Evolutionary conservation across 2,888 invertebrate species (phyloP).

Genomic region (Caradrina kadenii): DNA sequence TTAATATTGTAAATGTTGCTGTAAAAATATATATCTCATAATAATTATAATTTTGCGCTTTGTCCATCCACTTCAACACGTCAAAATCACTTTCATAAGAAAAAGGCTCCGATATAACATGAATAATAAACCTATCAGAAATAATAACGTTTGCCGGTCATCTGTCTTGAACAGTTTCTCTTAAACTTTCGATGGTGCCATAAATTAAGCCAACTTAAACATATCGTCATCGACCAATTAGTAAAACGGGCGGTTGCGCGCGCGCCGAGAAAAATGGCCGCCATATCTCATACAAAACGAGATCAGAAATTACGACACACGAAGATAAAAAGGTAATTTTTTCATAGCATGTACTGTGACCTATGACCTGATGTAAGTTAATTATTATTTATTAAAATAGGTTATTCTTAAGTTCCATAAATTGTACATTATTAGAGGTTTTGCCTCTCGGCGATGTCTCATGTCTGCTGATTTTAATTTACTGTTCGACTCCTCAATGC

Average conservation of each 20-base stretch:
- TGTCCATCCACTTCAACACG: background rate
- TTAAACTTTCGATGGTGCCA: conserved; percentile 60
- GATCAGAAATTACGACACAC: conserved; percentile 69
- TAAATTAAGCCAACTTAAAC: conserved; percentile 67
- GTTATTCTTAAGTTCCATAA: conserved; percentile 54
- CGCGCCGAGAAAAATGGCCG: conserved; percentile 73
- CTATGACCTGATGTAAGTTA: conserved; percentile 69
- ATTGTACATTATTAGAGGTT: conserved; percentile 52
- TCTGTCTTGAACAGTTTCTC: conserved; percentile 54
- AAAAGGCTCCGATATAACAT: conserved; percentile 15
- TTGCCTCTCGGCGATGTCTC: conserved; percentile 54
- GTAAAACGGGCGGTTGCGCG: conserved; percentile 66
- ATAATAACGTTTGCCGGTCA: conserved; percentile 58
- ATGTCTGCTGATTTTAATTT: conserved; percentile 61
- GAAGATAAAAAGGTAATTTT: conserved; percentile 46
- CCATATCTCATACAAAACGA: conserved; percentile 78
- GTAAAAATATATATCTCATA: too few species aligned
- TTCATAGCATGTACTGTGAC: conserved; percentile 62
- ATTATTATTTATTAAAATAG: conserved; percentile 62
- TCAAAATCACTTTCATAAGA: conserved; percentile 26
- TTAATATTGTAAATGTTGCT: too few species aligned
- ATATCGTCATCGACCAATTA: conserved; percentile 75
- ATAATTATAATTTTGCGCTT: background rate
- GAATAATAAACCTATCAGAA: conserved; percentile 52
- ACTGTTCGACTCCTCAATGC: conserved; percentile 33